These are phyloP conservation scores for Halcyon smyrnensis DNA, from an alignment of 2,797 vertebrate species.

Conservation along the genomic window DNA sequence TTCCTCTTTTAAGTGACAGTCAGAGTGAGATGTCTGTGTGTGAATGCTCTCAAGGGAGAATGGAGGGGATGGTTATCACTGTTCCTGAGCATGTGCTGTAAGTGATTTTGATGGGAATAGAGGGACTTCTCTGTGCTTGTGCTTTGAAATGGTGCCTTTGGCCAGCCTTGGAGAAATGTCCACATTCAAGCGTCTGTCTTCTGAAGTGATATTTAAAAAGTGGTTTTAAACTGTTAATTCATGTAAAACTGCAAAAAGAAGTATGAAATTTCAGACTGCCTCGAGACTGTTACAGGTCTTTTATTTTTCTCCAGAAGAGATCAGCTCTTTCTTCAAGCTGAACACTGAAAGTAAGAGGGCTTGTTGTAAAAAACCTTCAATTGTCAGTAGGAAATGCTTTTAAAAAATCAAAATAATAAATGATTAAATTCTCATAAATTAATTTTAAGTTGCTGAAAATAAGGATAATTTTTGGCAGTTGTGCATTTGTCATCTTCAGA, in stretches of 20 bases:
- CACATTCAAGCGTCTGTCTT: background rate
- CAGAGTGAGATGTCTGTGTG: background rate
- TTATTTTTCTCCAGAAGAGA: background rate
- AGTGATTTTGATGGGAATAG: fast-evolving
- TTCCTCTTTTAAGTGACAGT: background rate
- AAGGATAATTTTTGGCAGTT: background rate
- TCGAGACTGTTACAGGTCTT: background rate
- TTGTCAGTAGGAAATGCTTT: background rate
- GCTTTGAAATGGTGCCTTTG: background rate
- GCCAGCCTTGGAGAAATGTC: background rate
- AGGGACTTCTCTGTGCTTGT: background rate
- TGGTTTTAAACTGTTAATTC: background rate
- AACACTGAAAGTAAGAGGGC: background rate
- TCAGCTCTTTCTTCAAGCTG: background rate
- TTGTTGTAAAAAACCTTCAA: background rate
- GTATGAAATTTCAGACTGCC: background rate
- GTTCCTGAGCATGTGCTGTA: fast-evolving
- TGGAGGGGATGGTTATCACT: background rate
- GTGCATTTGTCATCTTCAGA: background rate
- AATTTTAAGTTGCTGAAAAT: background rate
- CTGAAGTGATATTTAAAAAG: background rate
- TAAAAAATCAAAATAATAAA: background rate
- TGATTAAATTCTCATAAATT: background rate
- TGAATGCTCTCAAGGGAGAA: background rate
- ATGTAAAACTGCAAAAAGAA: background rate